Evolutionary conservation across 1,140 invertebrate species (phyloP).

Genomic region (Drosophila parabipectinata): DNA sequence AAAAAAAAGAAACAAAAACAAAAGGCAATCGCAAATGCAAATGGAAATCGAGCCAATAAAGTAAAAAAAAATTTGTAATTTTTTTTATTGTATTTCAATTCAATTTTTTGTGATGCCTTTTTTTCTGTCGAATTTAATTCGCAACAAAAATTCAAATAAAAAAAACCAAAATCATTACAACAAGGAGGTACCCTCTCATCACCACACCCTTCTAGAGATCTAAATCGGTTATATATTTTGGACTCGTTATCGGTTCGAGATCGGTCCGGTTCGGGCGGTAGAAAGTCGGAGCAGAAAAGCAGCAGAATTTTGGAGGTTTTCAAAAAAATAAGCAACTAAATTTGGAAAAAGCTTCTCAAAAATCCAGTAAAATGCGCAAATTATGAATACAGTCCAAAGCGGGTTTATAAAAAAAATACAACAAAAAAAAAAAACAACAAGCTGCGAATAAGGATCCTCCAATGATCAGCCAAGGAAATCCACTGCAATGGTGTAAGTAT

Average conservation of each 20-base stretch:
- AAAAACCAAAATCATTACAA: background rate
- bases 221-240: constrained; percentile 27
- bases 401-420: constrained; percentile 30
- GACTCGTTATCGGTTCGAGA: constrained; percentile 31
- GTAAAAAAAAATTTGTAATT: constrained; percentile 58
- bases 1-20: too few relatives aligned
- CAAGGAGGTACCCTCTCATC: background rate
- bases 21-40: too few relatives aligned
- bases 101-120: constrained; percentile 60
- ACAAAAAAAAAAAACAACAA: constrained; percentile 22
- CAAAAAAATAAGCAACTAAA: constrained; percentile 11
- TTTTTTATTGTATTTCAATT: constrained; percentile 72
- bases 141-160: constrained; percentile 13
- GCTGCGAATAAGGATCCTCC: constrained; percentile 30
- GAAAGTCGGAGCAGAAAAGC: constrained; percentile 7
- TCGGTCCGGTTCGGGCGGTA: constrained; percentile 8
- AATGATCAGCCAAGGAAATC: constrained; percentile 25
- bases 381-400: constrained; percentile 69
- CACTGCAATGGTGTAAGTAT: constrained; percentile 69
- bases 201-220: background rate
- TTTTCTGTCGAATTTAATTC: constrained; percentile 67
- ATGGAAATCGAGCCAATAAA: too few relatives aligned
- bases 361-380: constrained; percentile 46
- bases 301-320: constrained; percentile 65
- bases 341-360: background rate